Evolutionary conservation across 2,797 vertebrate species (phyloP).

Genomic region (Takifugu rubripes): DNA sequence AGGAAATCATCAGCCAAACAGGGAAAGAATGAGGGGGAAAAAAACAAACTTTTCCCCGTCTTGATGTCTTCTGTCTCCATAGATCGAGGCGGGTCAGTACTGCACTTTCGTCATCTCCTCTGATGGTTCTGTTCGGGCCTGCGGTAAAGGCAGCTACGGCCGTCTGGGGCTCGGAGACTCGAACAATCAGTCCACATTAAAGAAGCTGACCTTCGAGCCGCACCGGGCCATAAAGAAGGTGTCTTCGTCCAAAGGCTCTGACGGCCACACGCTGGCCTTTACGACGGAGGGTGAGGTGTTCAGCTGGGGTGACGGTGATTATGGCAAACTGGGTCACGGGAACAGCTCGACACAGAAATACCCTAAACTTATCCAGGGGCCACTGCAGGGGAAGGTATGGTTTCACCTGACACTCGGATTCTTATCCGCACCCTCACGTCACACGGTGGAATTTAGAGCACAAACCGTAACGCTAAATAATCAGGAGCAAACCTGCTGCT

Average conservation of each 20-base stretch:
- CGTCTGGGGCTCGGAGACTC: constrained; percentile 82
- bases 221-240: constrained; percentile 80
- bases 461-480: background rate
- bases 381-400: constrained; percentile 79
- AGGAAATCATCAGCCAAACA: background rate
- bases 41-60: background rate
- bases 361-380: constrained; percentile 83
- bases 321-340: constrained; percentile 82
- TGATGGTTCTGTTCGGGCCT: constrained; percentile 79
- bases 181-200: constrained; percentile 82
- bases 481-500: too few species aligned
- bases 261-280: constrained; percentile 82
- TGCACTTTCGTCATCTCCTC: constrained; percentile 83
- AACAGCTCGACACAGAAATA: constrained; percentile 85
- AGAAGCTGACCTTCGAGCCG: constrained; percentile 81
- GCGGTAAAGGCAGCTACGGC: constrained; percentile 83
- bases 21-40: background rate
- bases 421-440: background rate
- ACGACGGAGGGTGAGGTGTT: constrained; percentile 81
- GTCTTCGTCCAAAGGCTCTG: constrained; percentile 82
- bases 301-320: constrained; percentile 84
- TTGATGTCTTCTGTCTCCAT: constrained; percentile 3
- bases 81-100: constrained; percentile 85
- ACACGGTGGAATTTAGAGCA: background rate
- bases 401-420: background rate